Evolutionary conservation across 2,888 invertebrate species (phyloP).

Genomic region (Gnatocerus cornutus): DNA sequence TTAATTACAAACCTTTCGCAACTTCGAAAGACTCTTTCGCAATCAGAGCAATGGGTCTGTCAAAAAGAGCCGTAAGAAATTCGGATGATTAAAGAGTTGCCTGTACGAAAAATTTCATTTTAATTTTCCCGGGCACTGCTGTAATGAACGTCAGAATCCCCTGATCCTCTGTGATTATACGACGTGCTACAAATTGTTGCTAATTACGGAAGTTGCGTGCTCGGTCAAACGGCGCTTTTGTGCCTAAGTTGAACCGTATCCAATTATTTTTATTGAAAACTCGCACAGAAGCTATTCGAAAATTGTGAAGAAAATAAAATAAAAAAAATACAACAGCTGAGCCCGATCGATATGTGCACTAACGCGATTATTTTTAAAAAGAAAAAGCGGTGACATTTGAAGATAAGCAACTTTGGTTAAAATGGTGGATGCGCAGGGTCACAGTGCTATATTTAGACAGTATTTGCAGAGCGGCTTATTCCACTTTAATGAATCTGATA

Average conservation of each 20-base stretch:
- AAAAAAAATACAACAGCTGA: background rate
- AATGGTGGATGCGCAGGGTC: no score
- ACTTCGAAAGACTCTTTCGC: slow-evolving; percentile 3
- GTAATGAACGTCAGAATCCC: slow-evolving; percentile 28
- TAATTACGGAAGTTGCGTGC: slow-evolving; percentile 17
- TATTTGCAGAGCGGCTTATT: no score
- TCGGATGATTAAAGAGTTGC: slow-evolving; percentile 12
- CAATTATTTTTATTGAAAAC: slow-evolving; percentile 15
- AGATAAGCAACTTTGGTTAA: no score
- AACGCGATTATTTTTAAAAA: no score
- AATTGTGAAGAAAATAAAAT: background rate
- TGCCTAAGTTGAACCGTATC: background rate
- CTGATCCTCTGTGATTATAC: slow-evolving; percentile 21
- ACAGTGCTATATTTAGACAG: no score
- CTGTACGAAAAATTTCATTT: slow-evolving; percentile 33
- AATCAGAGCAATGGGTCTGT: slow-evolving; percentile 5
- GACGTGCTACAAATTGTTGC: slow-evolving; percentile 15
- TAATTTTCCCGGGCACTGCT: slow-evolving; percentile 10
- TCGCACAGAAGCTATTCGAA: background rate
- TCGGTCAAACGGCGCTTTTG: slow-evolving; percentile 16
- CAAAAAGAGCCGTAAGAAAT: background rate
- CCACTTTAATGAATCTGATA: no score
- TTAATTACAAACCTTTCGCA: slow-evolving; percentile 18
- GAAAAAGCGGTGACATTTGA: no score
- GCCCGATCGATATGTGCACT: background rate